phyloP scores from a whole-genome alignment of 2,797 vertebrate genomes.

The Schizopygopsis malacanthus region DNA sequence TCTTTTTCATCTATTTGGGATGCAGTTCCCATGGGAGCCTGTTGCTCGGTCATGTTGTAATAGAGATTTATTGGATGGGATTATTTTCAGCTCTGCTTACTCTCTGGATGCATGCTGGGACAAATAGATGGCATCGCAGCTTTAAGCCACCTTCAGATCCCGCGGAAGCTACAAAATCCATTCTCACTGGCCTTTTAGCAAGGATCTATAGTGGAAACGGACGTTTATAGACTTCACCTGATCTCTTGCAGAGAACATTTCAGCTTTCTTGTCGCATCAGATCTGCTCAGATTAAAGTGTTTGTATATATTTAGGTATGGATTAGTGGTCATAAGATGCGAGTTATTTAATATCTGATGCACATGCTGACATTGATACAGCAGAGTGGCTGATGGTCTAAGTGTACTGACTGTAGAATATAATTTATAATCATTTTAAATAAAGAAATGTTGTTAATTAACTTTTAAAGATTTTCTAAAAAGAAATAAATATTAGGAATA shows the following conservation, averaged over 20 bases:
- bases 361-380: not conserved
- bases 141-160: constrained; percentile 20
- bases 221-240: not conserved
- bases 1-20: constrained; percentile 55
- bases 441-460: not conserved
- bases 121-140: constrained; percentile 37
- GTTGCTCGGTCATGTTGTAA: constrained; percentile 34
- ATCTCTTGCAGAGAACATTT: not conserved
- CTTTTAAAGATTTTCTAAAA: not conserved
- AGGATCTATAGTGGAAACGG: constrained; percentile 12
- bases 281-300: not conserved
- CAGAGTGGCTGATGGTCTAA: not conserved
- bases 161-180: constrained; percentile 1
- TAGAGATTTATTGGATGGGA: constrained; percentile 45
- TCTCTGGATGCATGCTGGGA: constrained; percentile 39
- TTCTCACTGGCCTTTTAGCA: not conserved
- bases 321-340: not conserved
- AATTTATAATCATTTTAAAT: not conserved
- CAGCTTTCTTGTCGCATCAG: not conserved
- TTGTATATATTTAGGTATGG: not conserved
- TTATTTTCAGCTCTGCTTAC: constrained; percentile 54
- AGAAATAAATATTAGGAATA: not conserved
- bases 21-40: constrained; percentile 40
- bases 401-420: not conserved
- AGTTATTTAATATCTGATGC: not conserved